Evolutionary conservation across 1,140 invertebrate genomes (phyloP).

Genomic region (Brachionus angularis): DNA sequence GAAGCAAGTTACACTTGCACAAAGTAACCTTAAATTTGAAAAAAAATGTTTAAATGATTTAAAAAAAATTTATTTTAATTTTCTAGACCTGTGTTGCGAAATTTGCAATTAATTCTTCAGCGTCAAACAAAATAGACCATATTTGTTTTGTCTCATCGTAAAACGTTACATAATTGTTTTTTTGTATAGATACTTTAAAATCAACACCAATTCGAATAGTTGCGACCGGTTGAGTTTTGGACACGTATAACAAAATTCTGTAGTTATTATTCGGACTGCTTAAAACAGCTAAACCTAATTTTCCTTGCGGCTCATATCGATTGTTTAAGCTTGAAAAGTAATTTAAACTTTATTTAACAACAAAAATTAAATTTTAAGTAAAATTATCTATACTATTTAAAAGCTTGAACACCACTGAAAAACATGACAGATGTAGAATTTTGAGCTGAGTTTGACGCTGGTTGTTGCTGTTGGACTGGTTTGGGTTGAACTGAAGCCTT

Average conservation of each 20-base stretch:
- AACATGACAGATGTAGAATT: slow-evolving; percentile 49
- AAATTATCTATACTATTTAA: slow-evolving; percentile 57
- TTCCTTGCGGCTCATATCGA: slow-evolving; percentile 56
- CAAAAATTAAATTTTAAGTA: slow-evolving; percentile 22
- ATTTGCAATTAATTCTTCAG: slow-evolving; percentile 48
- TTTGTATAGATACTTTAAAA: slow-evolving; percentile 56
- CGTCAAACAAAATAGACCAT: slow-evolving; percentile 58
- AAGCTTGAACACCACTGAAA: slow-evolving; percentile 52
- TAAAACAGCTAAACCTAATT: slow-evolving; percentile 57
- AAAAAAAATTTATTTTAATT: no score
- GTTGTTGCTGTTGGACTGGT: neutral
- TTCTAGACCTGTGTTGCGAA: slow-evolving; percentile 56
- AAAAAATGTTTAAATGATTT: no score
- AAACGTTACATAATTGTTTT: slow-evolving; percentile 58
- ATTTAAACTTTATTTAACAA: slow-evolving; percentile 2
- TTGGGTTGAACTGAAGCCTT: slow-evolving; percentile 28
- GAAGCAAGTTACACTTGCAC: slow-evolving; percentile 16
- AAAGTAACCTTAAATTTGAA: neutral
- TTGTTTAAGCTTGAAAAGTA: slow-evolving; percentile 52
- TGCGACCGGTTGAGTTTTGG: slow-evolving; percentile 56
- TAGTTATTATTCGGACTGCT: slow-evolving; percentile 48
- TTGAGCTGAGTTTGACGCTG: slow-evolving; percentile 44
- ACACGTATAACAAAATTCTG: slow-evolving; percentile 56
- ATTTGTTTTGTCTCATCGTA: slow-evolving; percentile 56
- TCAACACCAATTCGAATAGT: slow-evolving; percentile 51